These are phyloP conservation scores for Rallus limicola DNA, from an alignment of 2,113 vertebrate genomes.

Conservation along the genomic window DNA sequence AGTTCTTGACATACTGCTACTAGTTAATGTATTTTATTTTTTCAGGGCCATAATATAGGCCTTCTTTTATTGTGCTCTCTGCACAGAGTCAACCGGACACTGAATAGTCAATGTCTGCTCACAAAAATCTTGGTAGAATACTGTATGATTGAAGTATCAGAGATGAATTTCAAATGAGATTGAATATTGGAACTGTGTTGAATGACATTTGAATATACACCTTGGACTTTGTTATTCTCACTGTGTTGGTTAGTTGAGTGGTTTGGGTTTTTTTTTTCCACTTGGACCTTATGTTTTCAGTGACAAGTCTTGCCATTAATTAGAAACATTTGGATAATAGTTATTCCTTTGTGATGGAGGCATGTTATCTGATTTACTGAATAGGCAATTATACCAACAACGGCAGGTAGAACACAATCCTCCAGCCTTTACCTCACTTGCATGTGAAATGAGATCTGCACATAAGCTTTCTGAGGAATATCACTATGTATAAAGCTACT, in stretches of 20 bases:
- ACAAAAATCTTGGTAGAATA: background rate
- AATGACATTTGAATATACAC: background rate
- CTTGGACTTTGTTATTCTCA: background rate
- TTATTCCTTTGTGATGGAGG: background rate
- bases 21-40: background rate
- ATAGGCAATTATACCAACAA: background rate
- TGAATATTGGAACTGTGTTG: background rate
- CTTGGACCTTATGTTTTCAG: background rate
- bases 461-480: background rate
- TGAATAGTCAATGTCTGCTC: background rate
- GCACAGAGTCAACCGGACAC: fast-evolving
- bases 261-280: background rate
- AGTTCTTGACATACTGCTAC: background rate
- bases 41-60: background rate
- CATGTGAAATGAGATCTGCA: background rate
- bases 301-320: background rate
- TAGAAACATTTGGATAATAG: background rate
- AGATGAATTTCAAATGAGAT: background rate
- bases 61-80: background rate
- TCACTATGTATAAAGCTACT: background rate
- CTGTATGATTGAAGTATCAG: background rate
- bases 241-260: background rate
- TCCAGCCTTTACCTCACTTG: background rate
- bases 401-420: background rate
- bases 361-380: background rate